Evolutionary conservation across 1,140 invertebrate species (phyloP).

Genomic region (Parasteatoda tepidariorum): DNA sequence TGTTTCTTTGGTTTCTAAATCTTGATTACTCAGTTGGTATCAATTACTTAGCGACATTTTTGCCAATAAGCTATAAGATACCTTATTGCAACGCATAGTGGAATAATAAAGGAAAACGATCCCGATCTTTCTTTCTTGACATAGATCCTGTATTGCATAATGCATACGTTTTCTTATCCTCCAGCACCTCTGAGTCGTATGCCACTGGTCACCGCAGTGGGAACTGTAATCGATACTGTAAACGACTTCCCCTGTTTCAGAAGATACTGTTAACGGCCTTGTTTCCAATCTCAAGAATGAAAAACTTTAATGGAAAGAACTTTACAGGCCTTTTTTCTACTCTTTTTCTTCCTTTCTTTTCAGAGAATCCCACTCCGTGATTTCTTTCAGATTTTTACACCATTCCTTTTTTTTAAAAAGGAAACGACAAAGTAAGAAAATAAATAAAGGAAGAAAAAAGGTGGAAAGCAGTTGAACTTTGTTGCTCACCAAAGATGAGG

Average conservation of each 20-base stretch:
- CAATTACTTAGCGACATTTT: no score
- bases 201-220: slow-evolving; percentile 25
- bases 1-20: no score
- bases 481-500: slow-evolving; percentile 32
- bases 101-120: no score
- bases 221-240: slow-evolving; percentile 39
- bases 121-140: neutral
- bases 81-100: no score
- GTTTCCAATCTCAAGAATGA: slow-evolving; percentile 51
- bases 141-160: slow-evolving; percentile 1
- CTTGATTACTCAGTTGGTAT: no score
- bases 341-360: slow-evolving; percentile 6
- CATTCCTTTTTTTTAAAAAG: neutral
- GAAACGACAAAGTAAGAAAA: no score
- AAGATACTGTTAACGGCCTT: slow-evolving; percentile 48
- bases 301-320: slow-evolving; percentile 58
- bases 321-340: slow-evolving; percentile 28
- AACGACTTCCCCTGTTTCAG: slow-evolving; percentile 27
- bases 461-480: slow-evolving; percentile 36
- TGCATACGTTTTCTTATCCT: slow-evolving; percentile 2
- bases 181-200: neutral
- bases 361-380: neutral
- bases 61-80: no score
- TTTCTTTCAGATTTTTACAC: neutral
- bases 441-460: neutral